Percentiles rank a stretch among this genome's conserved stretches.
These are phyloP conservation scores for Schizothorax lantsangensis DNA, from an alignment of 2,797 vertebrate species.

Conservation along the genomic window DNA sequence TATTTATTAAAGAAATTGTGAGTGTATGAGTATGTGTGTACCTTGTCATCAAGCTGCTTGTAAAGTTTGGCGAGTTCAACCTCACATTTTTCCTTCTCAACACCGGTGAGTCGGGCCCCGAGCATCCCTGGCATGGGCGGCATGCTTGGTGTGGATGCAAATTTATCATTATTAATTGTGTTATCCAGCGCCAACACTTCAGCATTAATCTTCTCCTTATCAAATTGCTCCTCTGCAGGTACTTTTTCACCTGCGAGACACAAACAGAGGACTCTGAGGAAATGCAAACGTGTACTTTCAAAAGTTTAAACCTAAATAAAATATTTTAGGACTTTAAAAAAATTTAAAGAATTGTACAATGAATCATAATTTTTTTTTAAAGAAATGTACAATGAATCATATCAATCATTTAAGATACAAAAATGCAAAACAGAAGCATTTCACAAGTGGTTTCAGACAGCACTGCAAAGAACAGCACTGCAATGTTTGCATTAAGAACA, in stretches of 20 bases:
- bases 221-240: conserved; percentile 90
- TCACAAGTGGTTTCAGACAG: neutral
- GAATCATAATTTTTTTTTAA: too few species aligned
- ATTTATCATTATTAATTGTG: conserved; percentile 85
- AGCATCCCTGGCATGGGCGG: conserved; percentile 70
- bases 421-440: neutral
- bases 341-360: neutral
- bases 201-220: conserved; percentile 93
- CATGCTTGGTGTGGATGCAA: conserved; percentile 74
- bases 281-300: neutral
- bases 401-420: neutral
- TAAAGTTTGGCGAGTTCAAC: conserved; percentile 91
- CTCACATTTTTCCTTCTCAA: conserved; percentile 86
- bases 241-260: conserved; percentile 87
- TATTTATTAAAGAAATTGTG: neutral
- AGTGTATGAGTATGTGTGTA: conserved; percentile 57
- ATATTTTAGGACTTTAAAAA: neutral
- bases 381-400: too few species aligned
- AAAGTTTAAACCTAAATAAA: neutral
- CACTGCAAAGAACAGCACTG: too few species aligned
- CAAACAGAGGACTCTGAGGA: neutral
- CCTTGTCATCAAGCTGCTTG: conserved; percentile 95
- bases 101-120: conserved; percentile 83
- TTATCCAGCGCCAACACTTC: conserved; percentile 87
- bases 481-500: neutral